phyloP scores from a whole-genome alignment of 2,797 vertebrate genomes.

The Sciurus vulgaris region DNA sequence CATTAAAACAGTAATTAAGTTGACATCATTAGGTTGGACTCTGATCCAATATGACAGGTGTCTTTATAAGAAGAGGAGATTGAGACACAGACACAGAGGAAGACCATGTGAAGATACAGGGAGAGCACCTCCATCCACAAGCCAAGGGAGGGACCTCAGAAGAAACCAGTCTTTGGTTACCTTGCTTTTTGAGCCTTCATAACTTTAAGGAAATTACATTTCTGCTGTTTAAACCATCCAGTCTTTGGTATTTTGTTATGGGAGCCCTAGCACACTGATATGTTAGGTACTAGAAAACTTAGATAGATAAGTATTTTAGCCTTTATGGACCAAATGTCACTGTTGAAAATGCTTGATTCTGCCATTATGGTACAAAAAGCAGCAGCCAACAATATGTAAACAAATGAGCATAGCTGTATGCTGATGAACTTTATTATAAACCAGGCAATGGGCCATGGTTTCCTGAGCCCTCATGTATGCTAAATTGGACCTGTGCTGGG shows the following conservation, averaged over 20 bases:
- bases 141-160: neutral
- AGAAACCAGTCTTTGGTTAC: neutral
- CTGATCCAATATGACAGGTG: neutral
- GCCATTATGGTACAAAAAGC: neutral
- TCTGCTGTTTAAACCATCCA: neutral
- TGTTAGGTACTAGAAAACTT: neutral
- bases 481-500: neutral
- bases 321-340: neutral
- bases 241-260: neutral
- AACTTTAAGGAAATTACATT: neutral
- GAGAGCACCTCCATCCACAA: neutral
- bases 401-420: neutral
- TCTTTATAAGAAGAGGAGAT: neutral
- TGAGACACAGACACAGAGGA: neutral
- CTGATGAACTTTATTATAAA: neutral
- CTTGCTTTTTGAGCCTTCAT: neutral
- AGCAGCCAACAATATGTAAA: neutral
- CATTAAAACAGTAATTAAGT: neutral
- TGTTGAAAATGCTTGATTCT: neutral
- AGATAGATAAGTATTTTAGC: neutral
- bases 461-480: neutral
- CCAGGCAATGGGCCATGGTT: neutral
- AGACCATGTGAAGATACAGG: neutral
- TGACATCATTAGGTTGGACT: neutral
- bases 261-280: neutral